Percentiles rank a stretch among this genome's conserved stretches.
Conservation (phyloP, 2,797 vertebrate species). For the Nasua narica region DNA sequence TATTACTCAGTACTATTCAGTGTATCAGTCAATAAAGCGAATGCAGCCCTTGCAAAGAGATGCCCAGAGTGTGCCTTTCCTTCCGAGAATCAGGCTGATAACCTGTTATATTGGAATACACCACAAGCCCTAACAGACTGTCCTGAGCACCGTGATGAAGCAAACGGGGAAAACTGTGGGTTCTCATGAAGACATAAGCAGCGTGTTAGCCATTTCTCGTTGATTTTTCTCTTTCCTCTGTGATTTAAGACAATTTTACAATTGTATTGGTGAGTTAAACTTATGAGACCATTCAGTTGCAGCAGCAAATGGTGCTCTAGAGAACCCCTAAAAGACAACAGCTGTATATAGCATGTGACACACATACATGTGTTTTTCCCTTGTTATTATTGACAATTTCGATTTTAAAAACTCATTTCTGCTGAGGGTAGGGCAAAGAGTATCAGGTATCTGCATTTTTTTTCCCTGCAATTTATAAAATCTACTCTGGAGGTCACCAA, state of each 20-base stretch:
- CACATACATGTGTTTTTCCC: constrained; percentile 51
- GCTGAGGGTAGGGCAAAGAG: not conserved
- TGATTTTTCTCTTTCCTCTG: constrained; percentile 66
- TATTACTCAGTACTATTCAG: not conserved
- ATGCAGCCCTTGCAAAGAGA: not conserved
- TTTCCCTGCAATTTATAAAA: constrained; percentile 18
- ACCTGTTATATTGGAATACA: not conserved
- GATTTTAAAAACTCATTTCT: constrained; percentile 72
- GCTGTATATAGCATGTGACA: constrained; percentile 78
- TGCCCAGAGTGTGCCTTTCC: not conserved
- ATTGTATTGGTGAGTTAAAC: constrained; percentile 73
- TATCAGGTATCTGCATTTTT: constrained; percentile 30
- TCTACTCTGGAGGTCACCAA: not conserved
- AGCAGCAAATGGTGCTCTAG: constrained; percentile 77
- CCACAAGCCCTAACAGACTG: not conserved
- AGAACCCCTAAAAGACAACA: constrained; percentile 80
- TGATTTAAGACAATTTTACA: constrained; percentile 78
- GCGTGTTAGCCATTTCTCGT: constrained; percentile 59
- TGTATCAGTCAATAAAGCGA: not conserved
- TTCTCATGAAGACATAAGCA: constrained; percentile 57
- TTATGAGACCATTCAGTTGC: constrained; percentile 63
- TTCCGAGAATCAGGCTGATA: not conserved
- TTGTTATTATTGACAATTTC: constrained; percentile 67
- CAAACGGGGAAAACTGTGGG: not conserved
- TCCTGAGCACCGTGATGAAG: constrained; percentile 26